phyloP scores from a whole-genome alignment of 2,797 vertebrate genomes.

The Paguma larvata region DNA sequence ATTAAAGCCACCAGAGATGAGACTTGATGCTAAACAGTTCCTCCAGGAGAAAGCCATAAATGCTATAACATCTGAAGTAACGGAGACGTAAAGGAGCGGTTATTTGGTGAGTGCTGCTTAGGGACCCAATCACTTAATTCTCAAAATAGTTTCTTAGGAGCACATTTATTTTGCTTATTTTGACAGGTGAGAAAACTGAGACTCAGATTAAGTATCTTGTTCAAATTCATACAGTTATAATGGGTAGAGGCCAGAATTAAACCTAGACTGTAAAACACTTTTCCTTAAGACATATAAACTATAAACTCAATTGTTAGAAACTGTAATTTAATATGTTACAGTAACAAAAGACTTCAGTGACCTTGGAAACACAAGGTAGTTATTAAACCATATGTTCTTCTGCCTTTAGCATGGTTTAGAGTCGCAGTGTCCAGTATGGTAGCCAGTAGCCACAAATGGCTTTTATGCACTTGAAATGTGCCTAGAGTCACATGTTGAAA shows the following conservation, averaged over 20 bases:
- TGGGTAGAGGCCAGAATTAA: conserved; percentile 22
- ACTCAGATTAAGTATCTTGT: not conserved
- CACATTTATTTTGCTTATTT: conserved; percentile 49
- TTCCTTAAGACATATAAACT: conserved; percentile 42
- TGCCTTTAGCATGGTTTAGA: not conserved
- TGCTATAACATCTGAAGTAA: not conserved
- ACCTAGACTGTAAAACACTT: not conserved
- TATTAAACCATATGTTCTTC: conserved; percentile 2
- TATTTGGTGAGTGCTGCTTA: not conserved
- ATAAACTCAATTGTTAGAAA: conserved; percentile 11
- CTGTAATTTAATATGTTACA: not conserved
- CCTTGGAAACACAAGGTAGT: conserved; percentile 20
- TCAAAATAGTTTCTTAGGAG: not conserved
- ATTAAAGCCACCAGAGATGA: not conserved
- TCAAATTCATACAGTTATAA: not conserved
- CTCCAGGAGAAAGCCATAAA: not conserved
- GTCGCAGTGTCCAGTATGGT: not conserved
- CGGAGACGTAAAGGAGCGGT: not conserved
- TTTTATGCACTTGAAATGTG: conserved; percentile 62
- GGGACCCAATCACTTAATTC: not conserved
- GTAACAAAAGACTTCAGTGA: conserved; percentile 48
- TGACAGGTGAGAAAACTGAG: conserved; percentile 24
- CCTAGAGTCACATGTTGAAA: conserved; percentile 45
- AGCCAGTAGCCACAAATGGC: not conserved
- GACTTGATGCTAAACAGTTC: not conserved